These are phyloP conservation scores for Camponotus vicinus DNA, from an alignment of 1,140 invertebrate species.

Conservation along the genomic window DNA sequence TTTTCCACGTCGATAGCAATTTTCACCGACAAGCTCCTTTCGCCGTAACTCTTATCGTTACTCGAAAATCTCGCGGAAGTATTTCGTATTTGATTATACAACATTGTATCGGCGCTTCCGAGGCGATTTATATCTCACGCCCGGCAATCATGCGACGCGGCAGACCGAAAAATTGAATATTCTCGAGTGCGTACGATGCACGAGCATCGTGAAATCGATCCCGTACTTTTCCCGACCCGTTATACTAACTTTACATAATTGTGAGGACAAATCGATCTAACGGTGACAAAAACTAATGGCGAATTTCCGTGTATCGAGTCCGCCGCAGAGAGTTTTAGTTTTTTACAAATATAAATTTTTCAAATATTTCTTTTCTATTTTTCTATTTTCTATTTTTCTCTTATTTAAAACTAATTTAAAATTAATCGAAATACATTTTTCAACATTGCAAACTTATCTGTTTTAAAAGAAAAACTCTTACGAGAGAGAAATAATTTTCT, in stretches of 20 bases:
- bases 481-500: neutral
- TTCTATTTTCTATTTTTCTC: too few relatives aligned
- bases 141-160: slow-evolving; percentile 57
- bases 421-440: slow-evolving; percentile 3
- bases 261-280: slow-evolving; percentile 45
- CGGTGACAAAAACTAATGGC: slow-evolving; percentile 18
- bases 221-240: slow-evolving; percentile 44
- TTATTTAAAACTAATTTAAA: neutral
- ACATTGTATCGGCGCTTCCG: slow-evolving; percentile 49
- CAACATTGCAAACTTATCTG: neutral
- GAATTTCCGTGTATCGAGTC: slow-evolving; percentile 11
- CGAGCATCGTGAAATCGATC: slow-evolving; percentile 28
- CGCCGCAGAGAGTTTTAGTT: too few relatives aligned
- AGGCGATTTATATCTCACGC: slow-evolving; percentile 47
- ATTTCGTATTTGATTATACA: slow-evolving; percentile 46
- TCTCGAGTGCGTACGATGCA: slow-evolving; percentile 41
- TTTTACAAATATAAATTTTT: neutral
- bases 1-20: neutral
- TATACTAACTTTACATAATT: slow-evolving; percentile 31
- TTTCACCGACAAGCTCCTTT: neutral
- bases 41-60: slow-evolving; percentile 9
- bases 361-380: neutral
- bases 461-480: neutral
- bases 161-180: slow-evolving; percentile 66
- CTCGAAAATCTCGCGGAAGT: slow-evolving; percentile 8